phyloP scores from a whole-genome alignment of 2,888 invertebrate genomes.

The Mamestra brassicae region DNA sequence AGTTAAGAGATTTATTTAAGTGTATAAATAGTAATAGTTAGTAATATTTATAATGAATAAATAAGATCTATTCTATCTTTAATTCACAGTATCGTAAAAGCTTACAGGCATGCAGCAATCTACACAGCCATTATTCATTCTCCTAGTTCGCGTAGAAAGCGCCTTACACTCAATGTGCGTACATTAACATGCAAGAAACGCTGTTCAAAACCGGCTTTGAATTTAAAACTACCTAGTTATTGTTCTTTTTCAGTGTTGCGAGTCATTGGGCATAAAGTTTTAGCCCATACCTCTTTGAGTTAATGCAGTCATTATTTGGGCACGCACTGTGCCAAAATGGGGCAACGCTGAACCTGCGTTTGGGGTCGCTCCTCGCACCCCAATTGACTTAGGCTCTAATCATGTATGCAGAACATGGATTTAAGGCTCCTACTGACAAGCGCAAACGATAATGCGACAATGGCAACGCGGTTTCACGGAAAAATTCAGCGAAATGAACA shows the following conservation, averaged over 20 bases:
- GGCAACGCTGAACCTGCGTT: slow-evolving; percentile 25
- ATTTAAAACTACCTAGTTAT: slow-evolving; percentile 52
- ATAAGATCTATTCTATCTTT: no score
- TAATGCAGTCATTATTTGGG: slow-evolving; percentile 57
- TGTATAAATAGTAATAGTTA: no score
- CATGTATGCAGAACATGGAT: slow-evolving; percentile 53
- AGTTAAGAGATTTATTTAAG: no score
- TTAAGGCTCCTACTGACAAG: background rate
- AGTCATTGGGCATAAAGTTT: slow-evolving; percentile 60
- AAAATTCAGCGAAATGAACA: background rate
- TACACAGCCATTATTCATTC: slow-evolving; percentile 15
- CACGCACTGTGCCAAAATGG: slow-evolving; percentile 50
- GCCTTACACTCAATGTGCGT: slow-evolving; percentile 45
- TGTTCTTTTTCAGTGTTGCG: slow-evolving; percentile 54
- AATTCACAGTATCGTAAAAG: background rate
- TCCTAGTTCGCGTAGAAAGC: slow-evolving; percentile 51
- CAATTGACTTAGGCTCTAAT: slow-evolving; percentile 43
- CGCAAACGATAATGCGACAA: background rate
- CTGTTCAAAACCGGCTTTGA: slow-evolving; percentile 47
- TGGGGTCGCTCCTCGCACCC: slow-evolving; percentile 22
- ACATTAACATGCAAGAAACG: slow-evolving; percentile 52
- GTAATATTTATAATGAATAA: no score
- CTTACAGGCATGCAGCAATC: slow-evolving; percentile 20
- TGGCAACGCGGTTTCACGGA: background rate
- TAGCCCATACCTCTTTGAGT: slow-evolving; percentile 50